Percentiles rank a stretch among this genome's conserved stretches.
These are phyloP conservation scores for Apis dorsata DNA, from an alignment of 1,140 invertebrate genomes.

Conservation along the genomic window DNA sequence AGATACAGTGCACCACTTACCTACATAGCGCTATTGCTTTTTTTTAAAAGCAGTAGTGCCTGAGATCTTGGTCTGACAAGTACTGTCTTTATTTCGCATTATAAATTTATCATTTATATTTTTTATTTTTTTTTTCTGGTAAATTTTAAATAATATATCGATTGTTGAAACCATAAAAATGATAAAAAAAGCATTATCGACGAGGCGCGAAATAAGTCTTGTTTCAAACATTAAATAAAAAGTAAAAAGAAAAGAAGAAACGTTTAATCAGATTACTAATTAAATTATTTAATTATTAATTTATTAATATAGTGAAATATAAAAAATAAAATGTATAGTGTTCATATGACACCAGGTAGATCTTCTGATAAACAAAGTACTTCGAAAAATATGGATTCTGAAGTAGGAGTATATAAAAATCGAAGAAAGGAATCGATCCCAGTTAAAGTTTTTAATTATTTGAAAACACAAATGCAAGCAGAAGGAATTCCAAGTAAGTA, in stretches of 20 bases:
- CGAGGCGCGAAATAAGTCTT: constrained; percentile 1
- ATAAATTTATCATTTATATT: background rate
- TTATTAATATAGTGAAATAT: background rate
- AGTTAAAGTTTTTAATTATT: constrained; percentile 67
- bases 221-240: background rate
- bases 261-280: background rate
- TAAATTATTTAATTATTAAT: too few species aligned
- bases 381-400: constrained; percentile 58
- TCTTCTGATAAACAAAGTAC: constrained; percentile 52
- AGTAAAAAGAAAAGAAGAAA: background rate
- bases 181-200: background rate
- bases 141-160: background rate
- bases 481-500: constrained; percentile 65
- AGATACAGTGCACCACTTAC: constrained; percentile 53
- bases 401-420: constrained; percentile 60
- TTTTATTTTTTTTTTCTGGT: background rate
- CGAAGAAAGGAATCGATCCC: constrained; percentile 70
- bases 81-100: constrained; percentile 24
- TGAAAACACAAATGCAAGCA: constrained; percentile 68
- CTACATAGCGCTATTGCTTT: constrained; percentile 51
- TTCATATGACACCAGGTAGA: constrained; percentile 68
- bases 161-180: background rate
- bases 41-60: constrained; percentile 40
- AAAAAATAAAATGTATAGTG: constrained; percentile 68
- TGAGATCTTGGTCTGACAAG: constrained; percentile 45